Percentiles rank a stretch among this genome's conserved stretches.
Evolutionary conservation across 1,140 invertebrate genomes (phyloP).

Genomic region (Dendrolimus kikuchii): DNA sequence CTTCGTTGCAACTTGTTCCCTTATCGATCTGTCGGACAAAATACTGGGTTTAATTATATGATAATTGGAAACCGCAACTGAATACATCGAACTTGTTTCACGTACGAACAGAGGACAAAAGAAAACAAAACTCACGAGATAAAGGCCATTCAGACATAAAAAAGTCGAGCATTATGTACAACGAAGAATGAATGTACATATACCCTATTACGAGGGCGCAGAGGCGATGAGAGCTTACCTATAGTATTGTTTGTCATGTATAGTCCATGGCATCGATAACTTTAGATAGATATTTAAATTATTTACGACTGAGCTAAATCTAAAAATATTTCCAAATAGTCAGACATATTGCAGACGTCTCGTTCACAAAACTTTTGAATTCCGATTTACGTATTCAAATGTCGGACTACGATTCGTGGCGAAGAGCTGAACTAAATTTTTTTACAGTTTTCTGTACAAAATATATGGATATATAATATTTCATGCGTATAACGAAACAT

Average conservation of each 20-base stretch:
- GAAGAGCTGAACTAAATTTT: constrained; percentile 19
- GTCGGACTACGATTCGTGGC: constrained; percentile 27
- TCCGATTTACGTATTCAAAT: constrained; percentile 33
- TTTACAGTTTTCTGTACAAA: constrained; percentile 12
- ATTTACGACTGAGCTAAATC: constrained; percentile 53
- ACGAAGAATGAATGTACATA: constrained; percentile 45
- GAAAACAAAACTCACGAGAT: constrained; percentile 64
- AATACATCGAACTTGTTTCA: constrained; percentile 48
- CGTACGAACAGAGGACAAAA: constrained; percentile 57
- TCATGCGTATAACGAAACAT: constrained; percentile 21
- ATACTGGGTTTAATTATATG: constrained; percentile 49
- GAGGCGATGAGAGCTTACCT: constrained; percentile 38
- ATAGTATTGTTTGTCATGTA: constrained; percentile 47
- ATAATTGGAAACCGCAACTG: constrained; percentile 26
- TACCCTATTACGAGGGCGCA: constrained; percentile 15
- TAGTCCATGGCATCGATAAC: constrained; percentile 50
- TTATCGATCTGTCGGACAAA: constrained; percentile 67
- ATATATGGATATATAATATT: constrained; percentile 3
- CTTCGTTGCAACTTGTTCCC: constrained; percentile 48
- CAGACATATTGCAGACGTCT: constrained; percentile 71
- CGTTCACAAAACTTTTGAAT: constrained; percentile 40
- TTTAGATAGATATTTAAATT: constrained; percentile 36
- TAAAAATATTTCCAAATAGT: constrained; percentile 71
- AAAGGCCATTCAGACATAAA: constrained; percentile 70
- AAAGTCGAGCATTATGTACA: constrained; percentile 46